Percentiles rank a stretch among this genome's conserved stretches.
phyloP scores from a whole-genome alignment of 2,888 invertebrate genomes.

The Trypoxylon attenuatum region DNA sequence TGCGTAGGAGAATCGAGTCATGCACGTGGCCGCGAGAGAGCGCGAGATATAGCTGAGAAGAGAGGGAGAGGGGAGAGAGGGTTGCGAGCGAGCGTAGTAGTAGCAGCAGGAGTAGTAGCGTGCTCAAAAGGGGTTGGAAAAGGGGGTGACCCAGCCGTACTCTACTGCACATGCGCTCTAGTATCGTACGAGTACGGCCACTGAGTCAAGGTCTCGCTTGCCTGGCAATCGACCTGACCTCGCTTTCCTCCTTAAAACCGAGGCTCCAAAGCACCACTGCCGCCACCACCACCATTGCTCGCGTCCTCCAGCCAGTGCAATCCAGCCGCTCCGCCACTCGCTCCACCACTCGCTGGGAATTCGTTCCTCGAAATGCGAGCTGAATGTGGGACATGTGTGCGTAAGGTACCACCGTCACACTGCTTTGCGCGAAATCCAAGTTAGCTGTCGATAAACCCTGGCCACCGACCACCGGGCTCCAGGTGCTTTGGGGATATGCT shows the following conservation, averaged over 20 bases:
- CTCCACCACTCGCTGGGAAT: background rate
- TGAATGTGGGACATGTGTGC: background rate
- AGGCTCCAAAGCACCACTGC: constrained; percentile 31
- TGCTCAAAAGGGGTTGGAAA: constrained; percentile 18
- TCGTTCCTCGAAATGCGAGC: background rate
- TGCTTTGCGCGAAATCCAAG: too few relatives aligned
- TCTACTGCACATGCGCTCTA: constrained; percentile 52
- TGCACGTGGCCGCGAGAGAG: constrained; percentile 31
- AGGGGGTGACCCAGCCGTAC: constrained; percentile 33
- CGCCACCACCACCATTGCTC: constrained; percentile 22
- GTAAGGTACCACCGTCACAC: too few relatives aligned
- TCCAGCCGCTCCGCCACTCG: background rate
- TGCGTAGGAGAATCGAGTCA: constrained; percentile 45
- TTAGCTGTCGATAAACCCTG: too few relatives aligned
- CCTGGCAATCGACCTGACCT: constrained; percentile 66
- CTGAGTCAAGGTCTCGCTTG: constrained; percentile 62
- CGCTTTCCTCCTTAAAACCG: constrained; percentile 55
- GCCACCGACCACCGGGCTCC: too few relatives aligned
- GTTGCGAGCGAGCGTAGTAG: constrained; percentile 28
- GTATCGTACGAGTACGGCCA: constrained; percentile 50
- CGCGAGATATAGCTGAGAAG: constrained; percentile 1
- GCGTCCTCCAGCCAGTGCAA: background rate
- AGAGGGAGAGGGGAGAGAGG: background rate
- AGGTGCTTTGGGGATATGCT: too few relatives aligned
- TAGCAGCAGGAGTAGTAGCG: constrained; percentile 41